Percentiles rank a stretch among this genome's conserved stretches.
Evolutionary conservation across 2,888 invertebrate species (phyloP).

Genomic region (Encarsia formosa): DNA sequence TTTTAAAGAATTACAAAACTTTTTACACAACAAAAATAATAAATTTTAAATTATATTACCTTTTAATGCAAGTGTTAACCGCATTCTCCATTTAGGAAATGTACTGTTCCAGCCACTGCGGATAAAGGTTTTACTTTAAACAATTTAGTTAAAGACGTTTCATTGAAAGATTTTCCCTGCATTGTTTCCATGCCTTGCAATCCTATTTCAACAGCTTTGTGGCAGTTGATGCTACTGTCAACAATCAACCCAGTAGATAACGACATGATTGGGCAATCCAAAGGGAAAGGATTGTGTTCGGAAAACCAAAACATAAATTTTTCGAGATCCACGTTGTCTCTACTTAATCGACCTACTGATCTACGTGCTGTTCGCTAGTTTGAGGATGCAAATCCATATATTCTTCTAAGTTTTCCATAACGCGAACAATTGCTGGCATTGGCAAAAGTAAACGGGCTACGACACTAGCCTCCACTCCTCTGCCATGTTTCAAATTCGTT

Average conservation of each 20-base stretch:
- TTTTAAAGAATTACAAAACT: slow-evolving; percentile 33
- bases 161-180: slow-evolving; percentile 23
- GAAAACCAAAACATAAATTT: slow-evolving; percentile 31
- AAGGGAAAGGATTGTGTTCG: slow-evolving; percentile 29
- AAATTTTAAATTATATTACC: slow-evolving; percentile 1
- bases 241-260: slow-evolving; percentile 23
- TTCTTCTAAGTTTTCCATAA: slow-evolving; percentile 25
- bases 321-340: slow-evolving; percentile 27
- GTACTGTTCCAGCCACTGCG: too few species aligned
- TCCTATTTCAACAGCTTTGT: slow-evolving; percentile 28
- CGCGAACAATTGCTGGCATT: slow-evolving; percentile 24
- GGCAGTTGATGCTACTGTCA: slow-evolving; percentile 27
- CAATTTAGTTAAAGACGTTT: slow-evolving; percentile 17
- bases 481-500: slow-evolving; percentile 29
- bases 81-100: too few species aligned
- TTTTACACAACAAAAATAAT: too few species aligned
- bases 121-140: slow-evolving; percentile 25
- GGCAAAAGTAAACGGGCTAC: slow-evolving; percentile 21
- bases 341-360: slow-evolving; percentile 25
- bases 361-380: slow-evolving; percentile 30
- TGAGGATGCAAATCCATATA: slow-evolving; percentile 13
- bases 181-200: slow-evolving; percentile 19
- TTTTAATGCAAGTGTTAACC: too few species aligned
- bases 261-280: slow-evolving; percentile 12
- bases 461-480: slow-evolving; percentile 26